phyloP scores from a whole-genome alignment of 2,888 invertebrate species.

The Oligia latruncula region DNA sequence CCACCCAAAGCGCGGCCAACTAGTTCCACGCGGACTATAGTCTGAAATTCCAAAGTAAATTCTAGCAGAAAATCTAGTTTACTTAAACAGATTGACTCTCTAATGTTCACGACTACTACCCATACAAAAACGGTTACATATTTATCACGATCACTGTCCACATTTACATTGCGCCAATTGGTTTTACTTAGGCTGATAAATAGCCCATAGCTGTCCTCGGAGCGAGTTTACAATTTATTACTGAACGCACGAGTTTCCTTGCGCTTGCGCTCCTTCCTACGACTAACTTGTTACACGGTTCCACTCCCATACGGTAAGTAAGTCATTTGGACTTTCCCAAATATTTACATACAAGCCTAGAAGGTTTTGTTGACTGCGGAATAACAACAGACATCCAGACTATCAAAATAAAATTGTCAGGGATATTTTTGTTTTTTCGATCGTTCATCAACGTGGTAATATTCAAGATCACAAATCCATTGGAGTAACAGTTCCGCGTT shows the following conservation, averaged over 20 bases:
- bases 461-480: not conserved
- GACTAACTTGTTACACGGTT: slow-evolving; percentile 23
- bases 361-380: slow-evolving; percentile 15
- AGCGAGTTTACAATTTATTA: slow-evolving; percentile 56
- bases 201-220: slow-evolving; percentile 50
- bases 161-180: slow-evolving; percentile 54
- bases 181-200: slow-evolving; percentile 60
- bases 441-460: not conserved
- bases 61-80: not conserved
- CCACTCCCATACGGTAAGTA: slow-evolving; percentile 31
- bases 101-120: not conserved
- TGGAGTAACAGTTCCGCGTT: not conserved
- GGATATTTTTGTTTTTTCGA: not conserved
- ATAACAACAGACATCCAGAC: slow-evolving; percentile 10
- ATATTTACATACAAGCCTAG: slow-evolving; percentile 46
- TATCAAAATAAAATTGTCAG: not conserved
- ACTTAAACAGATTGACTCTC: slow-evolving; percentile 3
- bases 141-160: slow-evolving; percentile 55
- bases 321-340: slow-evolving; percentile 49
- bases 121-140: slow-evolving; percentile 36
- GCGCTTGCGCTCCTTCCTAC: slow-evolving; percentile 43
- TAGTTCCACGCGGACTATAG: too few relatives aligned
- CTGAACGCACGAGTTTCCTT: slow-evolving; percentile 39
- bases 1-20: too few relatives aligned
- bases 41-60: not conserved